A percentile compares a stretch with the other conserved stretches of the same genome.
These are phyloP conservation scores for Platyura marginata DNA, from an alignment of 1,140 invertebrate genomes.

Conservation along the genomic window DNA sequence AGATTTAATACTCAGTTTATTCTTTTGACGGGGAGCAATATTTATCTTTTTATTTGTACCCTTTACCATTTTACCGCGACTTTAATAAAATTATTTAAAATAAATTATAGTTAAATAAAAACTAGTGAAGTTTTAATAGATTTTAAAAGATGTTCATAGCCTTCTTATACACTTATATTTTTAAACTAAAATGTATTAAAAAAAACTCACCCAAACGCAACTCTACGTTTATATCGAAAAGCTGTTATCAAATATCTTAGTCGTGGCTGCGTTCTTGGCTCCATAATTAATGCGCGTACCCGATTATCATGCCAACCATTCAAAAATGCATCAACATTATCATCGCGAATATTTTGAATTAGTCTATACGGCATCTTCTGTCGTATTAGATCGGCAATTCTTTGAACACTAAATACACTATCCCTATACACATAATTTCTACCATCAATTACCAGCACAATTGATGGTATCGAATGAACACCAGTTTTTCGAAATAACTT, in stretches of 20 bases:
- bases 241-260: constrained; percentile 77
- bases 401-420: constrained; percentile 50
- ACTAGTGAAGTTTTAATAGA: too few relatives aligned
- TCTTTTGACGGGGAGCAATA: too few relatives aligned
- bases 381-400: constrained; percentile 70
- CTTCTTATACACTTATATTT: too few relatives aligned
- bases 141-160: too few relatives aligned
- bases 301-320: constrained; percentile 80
- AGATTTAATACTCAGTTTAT: too few relatives aligned
- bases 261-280: constrained; percentile 51
- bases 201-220: constrained; percentile 67
- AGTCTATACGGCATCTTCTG: constrained; percentile 67
- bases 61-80: too few relatives aligned
- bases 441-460: constrained; percentile 67
- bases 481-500: constrained; percentile 55
- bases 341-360: constrained; percentile 47
- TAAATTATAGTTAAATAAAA: too few relatives aligned
- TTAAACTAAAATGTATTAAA: too few relatives aligned
- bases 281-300: constrained; percentile 77
- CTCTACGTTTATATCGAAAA: constrained; percentile 63
- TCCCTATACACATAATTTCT: constrained; percentile 65
- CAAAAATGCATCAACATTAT: constrained; percentile 60
- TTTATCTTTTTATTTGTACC: too few relatives aligned
- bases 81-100: too few relatives aligned
- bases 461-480: constrained; percentile 57